Conservation (phyloP, 2,113 vertebrate species). For the Rhombomys opimus region DNA sequence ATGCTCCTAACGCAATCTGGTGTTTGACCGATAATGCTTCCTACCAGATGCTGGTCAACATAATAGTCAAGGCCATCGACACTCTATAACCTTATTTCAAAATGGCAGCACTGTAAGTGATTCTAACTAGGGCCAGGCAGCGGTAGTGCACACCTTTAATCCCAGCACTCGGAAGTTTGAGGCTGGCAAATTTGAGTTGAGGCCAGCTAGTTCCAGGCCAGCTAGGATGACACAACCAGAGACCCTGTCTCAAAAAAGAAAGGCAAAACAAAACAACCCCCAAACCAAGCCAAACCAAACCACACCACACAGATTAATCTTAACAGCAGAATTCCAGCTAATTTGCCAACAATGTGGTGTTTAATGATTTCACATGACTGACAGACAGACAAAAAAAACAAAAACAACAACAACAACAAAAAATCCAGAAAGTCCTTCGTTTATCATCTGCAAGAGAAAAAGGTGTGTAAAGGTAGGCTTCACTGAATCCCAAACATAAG, state of each 20-base stretch:
- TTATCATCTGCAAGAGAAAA: not conserved
- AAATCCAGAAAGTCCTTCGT: not conserved
- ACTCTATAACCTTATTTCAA: not conserved
- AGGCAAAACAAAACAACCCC: not conserved
- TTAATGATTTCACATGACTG: not conserved
- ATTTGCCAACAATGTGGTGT: not conserved
- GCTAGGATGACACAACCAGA: not conserved
- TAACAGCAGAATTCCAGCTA: not conserved
- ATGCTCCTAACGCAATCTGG: not conserved
- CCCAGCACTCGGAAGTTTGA: not conserved
- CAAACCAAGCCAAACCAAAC: not conserved
- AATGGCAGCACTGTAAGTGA: not conserved
- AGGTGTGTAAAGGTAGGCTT: conserved; percentile 11
- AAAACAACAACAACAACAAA: not conserved
- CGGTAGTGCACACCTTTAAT: not conserved
- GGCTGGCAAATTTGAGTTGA: not conserved
- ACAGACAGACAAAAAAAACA: not conserved
- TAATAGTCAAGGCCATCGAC: not conserved
- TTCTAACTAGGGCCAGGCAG: not conserved
- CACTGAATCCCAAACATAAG: not conserved
- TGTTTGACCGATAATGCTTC: not conserved
- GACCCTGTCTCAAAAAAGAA: not conserved
- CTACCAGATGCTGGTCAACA: not conserved
- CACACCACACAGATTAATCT: not conserved
- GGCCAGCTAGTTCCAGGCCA: not conserved